Evolutionary conservation across 2,888 invertebrate genomes (phyloP).

Genomic region (Aphrophora alni): DNA sequence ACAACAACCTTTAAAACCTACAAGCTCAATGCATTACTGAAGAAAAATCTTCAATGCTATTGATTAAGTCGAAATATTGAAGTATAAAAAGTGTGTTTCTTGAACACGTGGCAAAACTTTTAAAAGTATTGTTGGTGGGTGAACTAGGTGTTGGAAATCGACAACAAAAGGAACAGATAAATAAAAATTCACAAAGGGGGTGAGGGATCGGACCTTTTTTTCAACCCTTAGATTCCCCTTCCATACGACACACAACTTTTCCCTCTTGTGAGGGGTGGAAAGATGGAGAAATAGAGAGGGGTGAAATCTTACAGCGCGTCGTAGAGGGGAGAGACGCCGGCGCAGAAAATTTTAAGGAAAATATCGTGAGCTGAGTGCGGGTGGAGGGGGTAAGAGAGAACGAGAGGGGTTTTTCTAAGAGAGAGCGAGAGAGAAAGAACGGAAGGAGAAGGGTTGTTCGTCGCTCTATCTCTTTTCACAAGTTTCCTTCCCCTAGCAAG

Average conservation of each 20-base stretch:
- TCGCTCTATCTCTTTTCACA: constrained; percentile 39
- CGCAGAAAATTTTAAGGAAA: constrained; percentile 53
- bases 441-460: constrained; percentile 38
- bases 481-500: constrained; percentile 38
- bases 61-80: background rate
- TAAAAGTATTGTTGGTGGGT: background rate
- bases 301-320: constrained; percentile 42
- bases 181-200: constrained; percentile 37
- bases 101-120: background rate
- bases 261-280: constrained; percentile 40
- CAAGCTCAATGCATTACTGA: too few relatives aligned
- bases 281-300: constrained; percentile 44
- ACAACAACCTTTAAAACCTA: too few relatives aligned
- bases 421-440: constrained; percentile 43
- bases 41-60: background rate
- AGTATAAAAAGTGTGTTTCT: background rate
- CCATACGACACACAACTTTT: constrained; percentile 35
- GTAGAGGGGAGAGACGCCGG: constrained; percentile 50
- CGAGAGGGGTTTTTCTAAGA: constrained; percentile 49
- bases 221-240: constrained; percentile 41
- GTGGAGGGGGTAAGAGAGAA: constrained; percentile 39
- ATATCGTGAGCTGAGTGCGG: constrained; percentile 44
- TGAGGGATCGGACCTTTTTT: constrained; percentile 33
- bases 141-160: background rate
- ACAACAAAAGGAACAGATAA: constrained; percentile 14